Evolutionary conservation across 2,797 vertebrate species (phyloP), one percentile per base, ranked within the genome.

Genomic region (Acridotheres tristis): DNA sequence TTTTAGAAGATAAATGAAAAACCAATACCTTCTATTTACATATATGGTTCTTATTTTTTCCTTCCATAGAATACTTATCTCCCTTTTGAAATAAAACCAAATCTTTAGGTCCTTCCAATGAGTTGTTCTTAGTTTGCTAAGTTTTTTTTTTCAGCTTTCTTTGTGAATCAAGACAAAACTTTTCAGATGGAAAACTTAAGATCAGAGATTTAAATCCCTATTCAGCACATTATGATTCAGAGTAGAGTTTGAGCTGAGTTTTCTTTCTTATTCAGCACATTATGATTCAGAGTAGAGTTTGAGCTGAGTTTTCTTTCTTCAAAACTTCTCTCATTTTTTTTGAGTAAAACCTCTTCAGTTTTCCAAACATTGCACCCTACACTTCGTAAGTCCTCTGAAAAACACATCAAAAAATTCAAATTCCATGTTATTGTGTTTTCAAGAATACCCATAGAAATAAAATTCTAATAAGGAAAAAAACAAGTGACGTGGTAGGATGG

Each of bases 11-110:
- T 8, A 12, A 58, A 42, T 27, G 38, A 48, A 80, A 73, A 16
- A 10, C 0, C 29, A 57, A 30, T 7, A 29, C 0, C 0, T 61
- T 19, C 1, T 63, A 10, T 42, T 83, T 50, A 30, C 3, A 55
- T 38, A 34, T 22, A 59, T 10, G 4, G 7, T 55, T 5, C 11
- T 16, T 5, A 15, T 45, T 26, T 53, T 92, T 78, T 42, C 12
- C 23, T 87, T 0, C 1, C 14, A 13, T 5, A 11, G 8, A 53
- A 20, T 75, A 45, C 16, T 0, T 22, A 61, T 65, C 2, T n/a
- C 9, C 10, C 10, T 69, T 89, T 43, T 48, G 16, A 91, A 91
- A 78, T 40, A 8, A 53, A 58, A 40, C 1, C 23, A 73, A 51
- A 7, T 32, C 20, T 38, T 21, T 5, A 54, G 14, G 45, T 40